Conservation (phyloP, 2,113 vertebrate genomes). For the Anhinga anhinga region DNA sequence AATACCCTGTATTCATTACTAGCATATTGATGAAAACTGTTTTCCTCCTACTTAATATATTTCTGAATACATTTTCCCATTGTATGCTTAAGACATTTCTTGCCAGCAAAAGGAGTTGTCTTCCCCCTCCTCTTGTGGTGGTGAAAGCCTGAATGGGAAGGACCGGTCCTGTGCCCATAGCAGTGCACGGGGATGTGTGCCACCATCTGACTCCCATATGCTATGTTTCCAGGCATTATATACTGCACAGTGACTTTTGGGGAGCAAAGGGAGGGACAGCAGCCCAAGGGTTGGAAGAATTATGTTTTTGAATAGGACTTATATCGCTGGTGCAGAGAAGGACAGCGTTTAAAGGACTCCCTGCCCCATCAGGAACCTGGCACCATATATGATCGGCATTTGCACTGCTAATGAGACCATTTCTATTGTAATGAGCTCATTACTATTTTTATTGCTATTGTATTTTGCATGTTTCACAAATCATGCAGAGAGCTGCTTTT, state of each 20-base stretch:
- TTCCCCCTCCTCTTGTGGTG: not conserved
- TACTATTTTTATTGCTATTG: conserved; percentile 49
- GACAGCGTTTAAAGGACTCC: not conserved
- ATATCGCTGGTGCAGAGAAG: not conserved
- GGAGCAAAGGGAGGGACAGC: not conserved
- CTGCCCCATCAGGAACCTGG: not conserved
- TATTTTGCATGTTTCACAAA: conserved; percentile 46
- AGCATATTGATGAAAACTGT: not conserved
- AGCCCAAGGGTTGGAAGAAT: not conserved
- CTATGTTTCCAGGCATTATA: rapidly evolving
- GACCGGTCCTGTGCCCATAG: not conserved
- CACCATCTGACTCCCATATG: not conserved
- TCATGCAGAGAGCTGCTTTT: not conserved
- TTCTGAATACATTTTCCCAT: not conserved
- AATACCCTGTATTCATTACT: not conserved
- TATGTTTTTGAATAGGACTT: not conserved
- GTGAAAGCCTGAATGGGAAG: not conserved
- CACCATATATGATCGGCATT: not conserved
- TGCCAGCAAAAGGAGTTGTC: not conserved
- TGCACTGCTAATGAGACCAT: conserved; percentile 44
- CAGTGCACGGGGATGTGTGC: not conserved
- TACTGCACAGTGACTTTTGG: not conserved
- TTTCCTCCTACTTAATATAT: not conserved
- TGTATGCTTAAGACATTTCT: not conserved
- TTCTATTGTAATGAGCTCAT: conserved; percentile 39